These are phyloP conservation scores for Schizotus pectinicornis DNA, from an alignment of 2,888 invertebrate species.

Conservation along the genomic window DNA sequence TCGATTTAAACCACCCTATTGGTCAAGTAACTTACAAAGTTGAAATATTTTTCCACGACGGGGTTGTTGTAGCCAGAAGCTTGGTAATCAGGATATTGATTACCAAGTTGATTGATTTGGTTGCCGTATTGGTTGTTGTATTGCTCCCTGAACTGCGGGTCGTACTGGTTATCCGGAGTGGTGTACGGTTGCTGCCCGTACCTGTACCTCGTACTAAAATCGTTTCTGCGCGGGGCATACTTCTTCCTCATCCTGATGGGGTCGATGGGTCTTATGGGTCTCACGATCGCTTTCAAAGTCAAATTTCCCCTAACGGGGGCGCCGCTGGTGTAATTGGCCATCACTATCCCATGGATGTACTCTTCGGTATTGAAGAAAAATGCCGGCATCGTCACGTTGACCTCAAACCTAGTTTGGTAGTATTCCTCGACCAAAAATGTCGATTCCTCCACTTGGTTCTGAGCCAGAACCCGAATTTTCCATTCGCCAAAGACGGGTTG, in stretches of 20 bases:
- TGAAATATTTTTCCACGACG: slow-evolving; percentile 71
- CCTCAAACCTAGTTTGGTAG: slow-evolving; percentile 93
- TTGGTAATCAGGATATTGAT: slow-evolving; percentile 24
- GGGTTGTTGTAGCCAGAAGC: slow-evolving; percentile 42
- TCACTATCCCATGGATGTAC: slow-evolving; percentile 83
- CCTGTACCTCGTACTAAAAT: neutral
- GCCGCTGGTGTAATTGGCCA: slow-evolving; percentile 96
- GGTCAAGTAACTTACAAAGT: slow-evolving; percentile 73
- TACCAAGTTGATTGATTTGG: slow-evolving; percentile 7
- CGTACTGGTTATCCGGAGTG: neutral
- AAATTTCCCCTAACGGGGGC: slow-evolving; percentile 89
- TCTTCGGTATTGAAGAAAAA: slow-evolving; percentile 89
- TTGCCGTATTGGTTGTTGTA: slow-evolving; percentile 13
- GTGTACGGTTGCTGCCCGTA: neutral
- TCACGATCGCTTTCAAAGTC: slow-evolving; percentile 79
- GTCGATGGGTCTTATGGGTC: slow-evolving; percentile 66
- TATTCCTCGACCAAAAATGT: slow-evolving; percentile 92
- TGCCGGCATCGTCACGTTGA: slow-evolving; percentile 94
- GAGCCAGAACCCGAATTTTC: slow-evolving; percentile 87
- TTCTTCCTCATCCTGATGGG: slow-evolving; percentile 37
- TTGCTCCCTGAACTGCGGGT: too few relatives aligned
- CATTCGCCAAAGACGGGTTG: slow-evolving; percentile 93
- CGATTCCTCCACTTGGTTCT: slow-evolving; percentile 86
- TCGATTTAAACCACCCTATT: too few relatives aligned
- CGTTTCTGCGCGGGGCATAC: slow-evolving; percentile 33